phyloP scores from a whole-genome alignment of 2,797 vertebrate species.

The Danio jaintianensis region DNA sequence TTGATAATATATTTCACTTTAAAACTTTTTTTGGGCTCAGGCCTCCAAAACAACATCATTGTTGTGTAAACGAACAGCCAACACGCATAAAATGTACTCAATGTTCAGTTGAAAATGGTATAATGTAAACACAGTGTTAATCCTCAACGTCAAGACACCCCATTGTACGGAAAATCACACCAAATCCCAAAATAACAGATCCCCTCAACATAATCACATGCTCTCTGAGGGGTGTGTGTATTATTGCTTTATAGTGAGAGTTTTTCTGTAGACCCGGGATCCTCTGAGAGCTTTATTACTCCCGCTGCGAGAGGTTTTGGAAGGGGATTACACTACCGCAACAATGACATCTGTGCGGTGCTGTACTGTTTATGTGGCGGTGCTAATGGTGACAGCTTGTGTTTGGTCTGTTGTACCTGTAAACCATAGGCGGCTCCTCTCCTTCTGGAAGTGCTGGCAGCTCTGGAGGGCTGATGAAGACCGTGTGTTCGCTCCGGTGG shows the following conservation, averaged over 20 bases:
- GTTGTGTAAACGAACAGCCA: no score
- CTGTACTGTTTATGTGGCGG: neutral
- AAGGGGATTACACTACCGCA: conserved; percentile 1
- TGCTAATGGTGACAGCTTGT: conserved; percentile 11
- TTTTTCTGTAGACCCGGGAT: conserved; percentile 31
- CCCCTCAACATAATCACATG: conserved; percentile 43
- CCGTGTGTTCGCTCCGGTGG: conserved; percentile 95
- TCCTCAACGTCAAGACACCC: conserved; percentile 57
- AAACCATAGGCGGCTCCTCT: conserved; percentile 91
- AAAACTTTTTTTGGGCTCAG: no score
- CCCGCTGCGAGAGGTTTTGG: conserved; percentile 29
- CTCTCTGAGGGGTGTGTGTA: conserved; percentile 13
- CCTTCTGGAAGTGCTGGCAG: conserved; percentile 91
- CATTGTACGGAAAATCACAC: conserved; percentile 41
- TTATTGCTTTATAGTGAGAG: conserved; percentile 11
- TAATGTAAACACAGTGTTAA: conserved; percentile 11
- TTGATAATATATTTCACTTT: no score
- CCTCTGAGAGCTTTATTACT: conserved; percentile 42
- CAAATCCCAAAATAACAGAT: conserved; percentile 59
- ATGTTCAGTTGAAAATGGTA: no score
- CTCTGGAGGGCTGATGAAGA: conserved; percentile 97
- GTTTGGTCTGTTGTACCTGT: conserved; percentile 81
- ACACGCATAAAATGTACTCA: no score
- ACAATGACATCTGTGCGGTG: conserved; percentile 4
- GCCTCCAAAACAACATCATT: no score